Evolutionary conservation across 2,113 vertebrate species (phyloP), one percentile per base, ranked within the genome.

Genomic region (Gallinago paraguaiae): DNA sequence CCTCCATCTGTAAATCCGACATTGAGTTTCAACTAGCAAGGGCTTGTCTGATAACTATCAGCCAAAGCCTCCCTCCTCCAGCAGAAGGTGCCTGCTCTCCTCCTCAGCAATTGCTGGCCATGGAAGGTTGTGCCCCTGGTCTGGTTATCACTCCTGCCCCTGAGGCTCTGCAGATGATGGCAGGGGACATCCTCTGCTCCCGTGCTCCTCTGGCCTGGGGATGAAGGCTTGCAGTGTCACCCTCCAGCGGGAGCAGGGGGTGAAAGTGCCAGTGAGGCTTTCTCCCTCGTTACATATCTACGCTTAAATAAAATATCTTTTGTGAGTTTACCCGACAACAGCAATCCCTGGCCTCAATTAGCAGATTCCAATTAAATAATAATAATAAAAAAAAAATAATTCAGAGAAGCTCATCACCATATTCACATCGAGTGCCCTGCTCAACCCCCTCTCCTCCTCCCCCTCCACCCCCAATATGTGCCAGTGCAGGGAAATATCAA

Each of bases 401-500:
- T 86, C n/a, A 74, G 41, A 80, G n/a, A 46, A 57, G 5, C 14
- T 88, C 41, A 74, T 76, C 14, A 54, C 10, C 15, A 46, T 22
- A 53, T 37, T 57, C 1, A 0, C 28, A 54, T 2, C 0, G 0
- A 86, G 13, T 24, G 13, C 27, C 46, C 11, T 54, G 10, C 65
- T 74, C 12, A 41, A 12, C 39, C 39, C 39, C 39, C 39, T 39
- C 39, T 39, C 39, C 10, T 39, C 39, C 39, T 11, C 39, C 39
- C 39, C 39, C 19, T 19, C 46, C 6, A 5, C 13, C 6, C 13
- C 3, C 0, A 0, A 3, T 15, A 65, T 24, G 6, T 51, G 13
- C 4, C 18, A 68, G 14, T 16, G 16, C 10, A 48, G 15, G 4
- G 5, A 74, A 90, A 80, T 77, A 59, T 30, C 13, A 45, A 11